A percentile compares a stretch with the other conserved stretches of the same genome.
Evolutionary conservation across 1,140 invertebrate genomes (phyloP).

Genomic region (Paraescarpia echinospica): DNA sequence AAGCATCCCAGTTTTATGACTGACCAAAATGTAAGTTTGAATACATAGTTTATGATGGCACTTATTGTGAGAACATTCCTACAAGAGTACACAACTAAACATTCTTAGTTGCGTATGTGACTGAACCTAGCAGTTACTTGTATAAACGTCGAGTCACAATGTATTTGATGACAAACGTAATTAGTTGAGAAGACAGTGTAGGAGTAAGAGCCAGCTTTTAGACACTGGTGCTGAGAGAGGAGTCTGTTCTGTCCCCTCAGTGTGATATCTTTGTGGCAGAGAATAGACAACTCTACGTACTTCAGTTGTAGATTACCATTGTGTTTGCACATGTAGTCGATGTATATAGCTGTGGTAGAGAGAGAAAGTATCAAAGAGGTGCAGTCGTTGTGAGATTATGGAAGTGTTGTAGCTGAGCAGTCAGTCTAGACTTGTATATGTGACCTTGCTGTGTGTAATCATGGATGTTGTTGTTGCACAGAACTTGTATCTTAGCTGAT

Average conservation of each 20-base stretch:
- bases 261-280: background rate
- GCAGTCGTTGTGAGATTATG: background rate
- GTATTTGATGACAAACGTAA: background rate
- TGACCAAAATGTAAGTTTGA: background rate
- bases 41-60: background rate
- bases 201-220: background rate
- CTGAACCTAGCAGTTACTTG: background rate
- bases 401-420: background rate
- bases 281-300: background rate
- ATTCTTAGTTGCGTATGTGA: background rate
- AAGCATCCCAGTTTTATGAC: background rate
- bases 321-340: background rate
- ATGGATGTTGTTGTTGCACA: background rate
- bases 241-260: background rate
- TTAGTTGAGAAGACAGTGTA: background rate
- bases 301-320: background rate
- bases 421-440: background rate
- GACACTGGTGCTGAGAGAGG: background rate
- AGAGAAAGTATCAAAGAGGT: no score
- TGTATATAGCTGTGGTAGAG: background rate
- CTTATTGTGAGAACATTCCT: background rate
- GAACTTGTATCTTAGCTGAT: background rate
- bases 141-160: background rate
- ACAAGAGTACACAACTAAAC: no score
- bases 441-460: background rate